A percentile compares a stretch with the other conserved stretches of the same genome.
These are phyloP conservation scores for Drosophila triauraria DNA, from an alignment of 1,140 invertebrate species.

Conservation along the genomic window DNA sequence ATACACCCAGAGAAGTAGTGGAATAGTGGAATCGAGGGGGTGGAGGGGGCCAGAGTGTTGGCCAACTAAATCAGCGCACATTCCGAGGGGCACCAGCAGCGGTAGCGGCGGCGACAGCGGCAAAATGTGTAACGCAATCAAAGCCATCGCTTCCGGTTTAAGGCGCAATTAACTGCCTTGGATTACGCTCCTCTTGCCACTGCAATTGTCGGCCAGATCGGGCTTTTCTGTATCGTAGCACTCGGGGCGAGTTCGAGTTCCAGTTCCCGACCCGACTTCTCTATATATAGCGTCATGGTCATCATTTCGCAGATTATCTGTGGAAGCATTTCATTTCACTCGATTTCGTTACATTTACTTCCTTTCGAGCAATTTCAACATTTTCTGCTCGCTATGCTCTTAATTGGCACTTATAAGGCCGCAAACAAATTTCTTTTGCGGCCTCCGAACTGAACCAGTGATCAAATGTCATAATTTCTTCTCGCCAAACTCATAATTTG, in stretches of 20 bases:
- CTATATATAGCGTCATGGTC: conserved; percentile 71
- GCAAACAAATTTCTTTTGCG: conserved; percentile 71
- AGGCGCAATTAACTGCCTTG: conserved; percentile 81
- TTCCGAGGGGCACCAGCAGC: conserved; percentile 52
- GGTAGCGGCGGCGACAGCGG: conserved; percentile 39
- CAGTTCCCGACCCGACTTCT: conserved; percentile 29
- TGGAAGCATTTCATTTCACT: conserved; percentile 50
- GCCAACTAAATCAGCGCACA: conserved; percentile 74
- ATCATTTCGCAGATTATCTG: conserved; percentile 78
- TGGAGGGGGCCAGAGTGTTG: neutral
- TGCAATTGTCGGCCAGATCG: conserved; percentile 47
- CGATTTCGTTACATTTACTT: conserved; percentile 47
- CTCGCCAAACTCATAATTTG: conserved; percentile 28
- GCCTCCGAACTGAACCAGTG: conserved; percentile 27
- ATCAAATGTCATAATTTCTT: conserved; percentile 78
- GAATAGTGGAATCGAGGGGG: neutral
- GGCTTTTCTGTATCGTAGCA: conserved; percentile 19
- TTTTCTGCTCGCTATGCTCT: conserved; percentile 37
- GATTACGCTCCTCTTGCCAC: conserved; percentile 70
- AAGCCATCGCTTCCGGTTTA: conserved; percentile 83
- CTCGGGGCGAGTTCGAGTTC: conserved; percentile 19
- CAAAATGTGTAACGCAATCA: conserved; percentile 83
- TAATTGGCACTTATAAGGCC: conserved; percentile 72
- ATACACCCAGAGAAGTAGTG: conserved; percentile 2
- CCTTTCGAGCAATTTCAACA: conserved; percentile 51